These are phyloP conservation scores for Pinna nobilis DNA, from an alignment of 1,140 invertebrate species.

Conservation along the genomic window DNA sequence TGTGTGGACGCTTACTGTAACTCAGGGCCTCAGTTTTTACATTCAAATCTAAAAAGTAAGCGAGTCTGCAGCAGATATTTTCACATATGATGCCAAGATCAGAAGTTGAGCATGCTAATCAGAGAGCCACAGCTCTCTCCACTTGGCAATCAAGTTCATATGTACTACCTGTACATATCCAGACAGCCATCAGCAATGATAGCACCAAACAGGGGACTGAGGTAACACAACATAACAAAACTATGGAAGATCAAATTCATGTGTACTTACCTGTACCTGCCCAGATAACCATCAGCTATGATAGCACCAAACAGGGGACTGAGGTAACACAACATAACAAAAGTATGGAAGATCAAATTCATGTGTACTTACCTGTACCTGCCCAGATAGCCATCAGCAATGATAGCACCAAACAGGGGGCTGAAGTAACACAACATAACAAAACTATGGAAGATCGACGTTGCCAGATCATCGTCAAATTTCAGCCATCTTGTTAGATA, in stretches of 20 bases:
- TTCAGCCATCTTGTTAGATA: slow-evolving; percentile 81
- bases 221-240: slow-evolving; percentile 86
- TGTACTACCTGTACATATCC: slow-evolving; percentile 72
- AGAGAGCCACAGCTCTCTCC: no score
- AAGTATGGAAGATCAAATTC: slow-evolving; percentile 84
- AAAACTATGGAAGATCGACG: slow-evolving; percentile 89
- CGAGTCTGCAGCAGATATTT: no score
- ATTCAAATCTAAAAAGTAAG: no score
- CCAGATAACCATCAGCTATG: slow-evolving; percentile 89
- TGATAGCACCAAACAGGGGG: slow-evolving; percentile 88
- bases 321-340: slow-evolving; percentile 90
- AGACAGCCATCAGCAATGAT: slow-evolving; percentile 91
- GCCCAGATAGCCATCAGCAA: slow-evolving; percentile 89
- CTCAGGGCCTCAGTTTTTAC: no score
- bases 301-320: slow-evolving; percentile 91
- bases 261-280: slow-evolving; percentile 57
- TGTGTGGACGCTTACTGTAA: no score
- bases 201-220: slow-evolving; percentile 90
- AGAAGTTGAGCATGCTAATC: no score
- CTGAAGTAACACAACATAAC: slow-evolving; percentile 90
- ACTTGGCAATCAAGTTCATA: no score
- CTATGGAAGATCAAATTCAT: not conserved
- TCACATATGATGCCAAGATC: no score
- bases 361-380: slow-evolving; percentile 55
- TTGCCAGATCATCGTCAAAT: slow-evolving; percentile 82